Percentiles rank a stretch among this genome's conserved stretches.
Conservation (phyloP, 2,797 vertebrate species). For the Peromyscus nudipes region DNA sequence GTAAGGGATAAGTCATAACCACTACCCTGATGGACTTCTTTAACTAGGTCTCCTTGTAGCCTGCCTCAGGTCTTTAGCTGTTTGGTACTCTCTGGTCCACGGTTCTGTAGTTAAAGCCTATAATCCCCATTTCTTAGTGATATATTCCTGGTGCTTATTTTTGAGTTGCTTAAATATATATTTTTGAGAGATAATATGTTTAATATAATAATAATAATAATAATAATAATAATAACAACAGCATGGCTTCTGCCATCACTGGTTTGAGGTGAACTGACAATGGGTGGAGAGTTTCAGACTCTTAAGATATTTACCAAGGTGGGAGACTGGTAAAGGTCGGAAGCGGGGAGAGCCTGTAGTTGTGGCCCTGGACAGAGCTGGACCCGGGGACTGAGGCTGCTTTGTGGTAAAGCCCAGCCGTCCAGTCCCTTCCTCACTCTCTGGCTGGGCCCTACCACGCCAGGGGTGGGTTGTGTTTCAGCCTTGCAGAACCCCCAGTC, state of each 20-base stretch:
- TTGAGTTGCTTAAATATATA: not conserved
- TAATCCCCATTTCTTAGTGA: not conserved
- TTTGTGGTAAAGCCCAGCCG: not conserved
- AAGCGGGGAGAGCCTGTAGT: not conserved
- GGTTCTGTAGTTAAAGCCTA: not conserved
- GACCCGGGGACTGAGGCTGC: no score
- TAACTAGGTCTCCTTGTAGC: not conserved
- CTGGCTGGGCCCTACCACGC: not conserved
- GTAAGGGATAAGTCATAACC: not conserved
- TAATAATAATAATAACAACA: not conserved
- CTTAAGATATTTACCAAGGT: not conserved
- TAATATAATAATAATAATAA: slow-evolving; percentile 3
- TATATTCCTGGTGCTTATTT: slow-evolving; percentile 48
- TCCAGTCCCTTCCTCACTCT: not conserved
- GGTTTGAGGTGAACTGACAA: not conserved
- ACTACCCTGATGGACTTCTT: not conserved
- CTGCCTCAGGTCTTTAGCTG: not conserved
- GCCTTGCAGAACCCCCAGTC: not conserved
- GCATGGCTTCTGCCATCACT: not conserved
- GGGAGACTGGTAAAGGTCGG: fast-evolving
- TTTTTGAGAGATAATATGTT: not conserved
- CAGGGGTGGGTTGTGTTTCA: not conserved
- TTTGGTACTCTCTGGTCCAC: slow-evolving; percentile 4
- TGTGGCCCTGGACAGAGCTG: not conserved
- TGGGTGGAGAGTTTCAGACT: not conserved